Conservation (phyloP, 2,113 vertebrate genomes). For the Arizona elegans region DNA sequence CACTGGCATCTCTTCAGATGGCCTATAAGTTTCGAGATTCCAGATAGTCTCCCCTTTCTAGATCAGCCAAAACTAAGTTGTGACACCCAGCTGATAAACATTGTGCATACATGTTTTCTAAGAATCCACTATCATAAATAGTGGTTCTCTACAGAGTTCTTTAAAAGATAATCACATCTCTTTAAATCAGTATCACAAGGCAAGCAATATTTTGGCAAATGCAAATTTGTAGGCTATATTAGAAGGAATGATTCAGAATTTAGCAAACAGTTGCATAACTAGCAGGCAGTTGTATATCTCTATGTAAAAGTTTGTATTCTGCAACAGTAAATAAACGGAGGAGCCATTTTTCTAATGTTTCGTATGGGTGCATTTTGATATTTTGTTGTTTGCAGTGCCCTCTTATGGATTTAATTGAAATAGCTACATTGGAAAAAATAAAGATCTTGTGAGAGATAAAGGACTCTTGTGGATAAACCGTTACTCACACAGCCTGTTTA, state of each 20-base stretch:
- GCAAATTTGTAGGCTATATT: not conserved
- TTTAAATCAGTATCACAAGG: not conserved
- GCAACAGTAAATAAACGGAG: not conserved
- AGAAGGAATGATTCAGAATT: not conserved
- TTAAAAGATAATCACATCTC: not conserved
- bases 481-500: not conserved
- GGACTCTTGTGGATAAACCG: not conserved
- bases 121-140: not conserved
- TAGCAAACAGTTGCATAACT: not conserved
- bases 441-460: not conserved
- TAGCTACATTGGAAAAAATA: not conserved
- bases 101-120: not conserved
- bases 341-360: not conserved
- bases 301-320: not conserved
- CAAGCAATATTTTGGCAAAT: not conserved
- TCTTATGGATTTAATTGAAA: conserved; percentile 4
- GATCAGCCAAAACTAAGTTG: not conserved
- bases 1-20: not conserved
- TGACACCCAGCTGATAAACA: not conserved
- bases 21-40: not conserved
- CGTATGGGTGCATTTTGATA: not conserved
- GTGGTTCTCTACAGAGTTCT: not conserved
- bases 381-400: conserved; percentile 19
- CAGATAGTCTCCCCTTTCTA: not conserved
- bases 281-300: not conserved